A percentile compares a stretch with the other conserved stretches of the same genome.
These are phyloP conservation scores for Galaxias olidus DNA, from an alignment of 2,797 vertebrate genomes.

Conservation along the genomic window DNA sequence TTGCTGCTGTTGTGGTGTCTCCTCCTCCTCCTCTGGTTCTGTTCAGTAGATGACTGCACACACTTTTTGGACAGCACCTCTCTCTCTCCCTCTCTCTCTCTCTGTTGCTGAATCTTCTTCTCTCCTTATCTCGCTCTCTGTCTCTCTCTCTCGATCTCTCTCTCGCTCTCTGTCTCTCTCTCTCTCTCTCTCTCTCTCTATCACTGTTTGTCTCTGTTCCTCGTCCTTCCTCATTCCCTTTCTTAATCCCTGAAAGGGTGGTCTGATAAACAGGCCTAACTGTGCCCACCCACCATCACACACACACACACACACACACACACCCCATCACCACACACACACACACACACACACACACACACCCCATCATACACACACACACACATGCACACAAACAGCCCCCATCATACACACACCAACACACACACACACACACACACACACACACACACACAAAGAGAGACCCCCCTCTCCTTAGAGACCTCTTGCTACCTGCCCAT, in stretches of 20 bases:
- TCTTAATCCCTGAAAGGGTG: constrained; percentile 7
- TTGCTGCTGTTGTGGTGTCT: too few species aligned
- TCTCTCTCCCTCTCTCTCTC: constrained; percentile 17
- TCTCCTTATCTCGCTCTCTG: too few species aligned
- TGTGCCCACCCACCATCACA: too few species aligned
- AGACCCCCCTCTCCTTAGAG: constrained; percentile 24
- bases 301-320: neutral
- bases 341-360: neutral
- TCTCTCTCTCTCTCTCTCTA: too few species aligned
- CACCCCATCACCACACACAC: constrained; percentile 1
- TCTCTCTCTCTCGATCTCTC: too few species aligned
- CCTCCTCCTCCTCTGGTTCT: constrained; percentile 12
- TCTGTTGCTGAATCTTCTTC: neutral
- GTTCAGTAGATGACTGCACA: constrained; percentile 50
- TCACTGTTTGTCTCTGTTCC: too few species aligned
- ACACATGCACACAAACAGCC: neutral
- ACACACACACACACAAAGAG: constrained; percentile 1
- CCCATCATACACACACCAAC: neutral
- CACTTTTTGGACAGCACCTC: neutral
- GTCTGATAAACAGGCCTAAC: constrained; percentile 16
- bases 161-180: too few species aligned
- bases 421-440: neutral
- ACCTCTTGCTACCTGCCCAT: constrained; percentile 44
- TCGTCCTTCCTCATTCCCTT: too few species aligned
- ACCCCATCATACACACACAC: constrained; percentile 2